Evolutionary conservation across 2,797 vertebrate genomes (phyloP).

Genomic region (Onychomys torridus): DNA sequence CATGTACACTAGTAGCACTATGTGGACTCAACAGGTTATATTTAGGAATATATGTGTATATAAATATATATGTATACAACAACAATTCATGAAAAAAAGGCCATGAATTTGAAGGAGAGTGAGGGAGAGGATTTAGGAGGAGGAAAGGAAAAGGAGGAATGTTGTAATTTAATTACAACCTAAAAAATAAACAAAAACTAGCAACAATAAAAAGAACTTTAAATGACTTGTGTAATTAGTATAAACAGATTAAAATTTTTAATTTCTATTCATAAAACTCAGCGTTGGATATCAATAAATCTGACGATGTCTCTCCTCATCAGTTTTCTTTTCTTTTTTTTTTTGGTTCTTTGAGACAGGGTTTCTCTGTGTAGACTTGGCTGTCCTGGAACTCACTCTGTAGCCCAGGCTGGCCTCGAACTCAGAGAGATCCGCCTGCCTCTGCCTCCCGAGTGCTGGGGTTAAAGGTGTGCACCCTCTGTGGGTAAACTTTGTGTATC

Average conservation of each 20-base stretch:
- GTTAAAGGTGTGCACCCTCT: background rate
- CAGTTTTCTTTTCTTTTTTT: background rate
- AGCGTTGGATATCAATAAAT: slow-evolving; percentile 19
- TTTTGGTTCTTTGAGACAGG: background rate
- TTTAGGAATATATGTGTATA: background rate
- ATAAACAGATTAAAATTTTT: slow-evolving; percentile 5
- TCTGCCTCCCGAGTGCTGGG: background rate
- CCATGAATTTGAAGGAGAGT: background rate
- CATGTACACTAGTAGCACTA: background rate
- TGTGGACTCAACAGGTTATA: background rate
- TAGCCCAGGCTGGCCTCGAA: background rate
- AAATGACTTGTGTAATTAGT: slow-evolving; percentile 37
- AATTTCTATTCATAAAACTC: slow-evolving; percentile 25
- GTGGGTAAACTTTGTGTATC: background rate
- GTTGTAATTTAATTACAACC: background rate
- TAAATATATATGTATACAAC: background rate
- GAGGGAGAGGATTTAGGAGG: background rate
- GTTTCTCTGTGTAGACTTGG: background rate
- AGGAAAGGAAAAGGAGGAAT: background rate
- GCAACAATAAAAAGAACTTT: background rate
- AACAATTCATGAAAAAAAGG: background rate
- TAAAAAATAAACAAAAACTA: background rate
- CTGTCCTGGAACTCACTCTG: background rate
- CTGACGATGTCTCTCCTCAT: background rate
- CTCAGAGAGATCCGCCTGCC: background rate